Base-by-base conservation (phyloP, 2,888 invertebrate genomes). In the Cryptops parisi region DNA sequence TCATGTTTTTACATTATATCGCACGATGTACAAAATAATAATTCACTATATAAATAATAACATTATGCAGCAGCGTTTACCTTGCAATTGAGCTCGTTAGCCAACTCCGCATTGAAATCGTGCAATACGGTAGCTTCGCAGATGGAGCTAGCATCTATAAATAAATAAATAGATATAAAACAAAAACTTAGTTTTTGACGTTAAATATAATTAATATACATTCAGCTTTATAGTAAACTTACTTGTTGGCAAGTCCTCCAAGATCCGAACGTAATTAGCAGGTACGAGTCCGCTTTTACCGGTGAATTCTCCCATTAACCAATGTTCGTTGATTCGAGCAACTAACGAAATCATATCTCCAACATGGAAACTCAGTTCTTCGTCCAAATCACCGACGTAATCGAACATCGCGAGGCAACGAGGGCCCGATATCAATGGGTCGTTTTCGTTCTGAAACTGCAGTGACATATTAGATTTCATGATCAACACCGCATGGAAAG, bases 201-300 rank as follows among this genome's bases (percentile, higher is more conserved):
- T n/a, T n/a, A n/a, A n/a, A n/a, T n/a, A n/a, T n/a, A n/a, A n/a
- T n/a, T n/a, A n/a, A n/a, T n/a, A n/a, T n/a, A n/a, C n/a, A n/a
- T n/a, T n/a, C n/a, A n/a, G n/a, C n/a, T n/a, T 44, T 17, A 47
- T 25, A 47, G n/a, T 25, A 5, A 26, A 1, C 39, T 51, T 43
- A 41, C 22, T 1, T 40, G 46, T 38, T 1, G 38, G 47, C 24
- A 47, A 1, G 24, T 47, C 53, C 19, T 48, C 40, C 19, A 57
- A 41, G 5, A 55, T 24, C 21, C 53, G n/a, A 55, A 85, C 80
- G 68, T 82, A 85, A 71, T 81, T 82, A 25, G 77, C 74, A 52
- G 87, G 86, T 70, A 87, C 86, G 66, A 85, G 84, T 58, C 86
- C 87, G 64, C 70, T 76, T 57, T 70, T 68, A 27, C 78, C 79